phyloP scores from a whole-genome alignment of 2,797 vertebrate genomes.

The Eulemur mongoz region DNA sequence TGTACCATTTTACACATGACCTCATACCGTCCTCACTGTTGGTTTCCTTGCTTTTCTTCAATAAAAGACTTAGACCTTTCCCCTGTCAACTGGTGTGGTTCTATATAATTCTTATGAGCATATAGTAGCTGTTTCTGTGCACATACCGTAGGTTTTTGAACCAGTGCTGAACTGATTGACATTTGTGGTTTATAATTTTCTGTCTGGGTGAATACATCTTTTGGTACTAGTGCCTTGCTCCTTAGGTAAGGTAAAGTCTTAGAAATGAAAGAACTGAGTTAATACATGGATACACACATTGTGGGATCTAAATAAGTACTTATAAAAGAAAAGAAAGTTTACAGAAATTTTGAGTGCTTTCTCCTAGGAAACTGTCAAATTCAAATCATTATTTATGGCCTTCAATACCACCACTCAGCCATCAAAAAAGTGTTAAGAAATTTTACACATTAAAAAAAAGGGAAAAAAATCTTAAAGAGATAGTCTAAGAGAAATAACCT shows the following conservation, averaged over 20 bases:
- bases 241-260: background rate
- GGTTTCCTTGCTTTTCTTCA: background rate
- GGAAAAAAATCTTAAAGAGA: background rate
- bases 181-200: conserved; percentile 11
- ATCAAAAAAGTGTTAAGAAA: conserved; percentile 1
- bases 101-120: background rate
- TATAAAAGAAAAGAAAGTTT: background rate
- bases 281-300: background rate
- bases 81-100: background rate
- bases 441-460: conserved; percentile 10
- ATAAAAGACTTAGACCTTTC: background rate
- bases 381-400: background rate
- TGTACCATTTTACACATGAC: background rate
- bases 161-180: background rate
- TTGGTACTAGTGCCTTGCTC: background rate
- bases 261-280: background rate
- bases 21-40: background rate
- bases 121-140: background rate
- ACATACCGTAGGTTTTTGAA: background rate
- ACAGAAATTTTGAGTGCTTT: background rate
- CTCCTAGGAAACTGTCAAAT: conserved; percentile 6
- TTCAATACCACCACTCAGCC: background rate
- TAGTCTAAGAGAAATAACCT: conserved; percentile 28
- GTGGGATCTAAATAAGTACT: background rate
- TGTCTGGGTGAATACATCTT: background rate